Percentiles rank a stretch among this genome's conserved stretches.
Conservation (phyloP, 2,113 vertebrate species). For the Sinocyclocheilus grahami region DNA sequence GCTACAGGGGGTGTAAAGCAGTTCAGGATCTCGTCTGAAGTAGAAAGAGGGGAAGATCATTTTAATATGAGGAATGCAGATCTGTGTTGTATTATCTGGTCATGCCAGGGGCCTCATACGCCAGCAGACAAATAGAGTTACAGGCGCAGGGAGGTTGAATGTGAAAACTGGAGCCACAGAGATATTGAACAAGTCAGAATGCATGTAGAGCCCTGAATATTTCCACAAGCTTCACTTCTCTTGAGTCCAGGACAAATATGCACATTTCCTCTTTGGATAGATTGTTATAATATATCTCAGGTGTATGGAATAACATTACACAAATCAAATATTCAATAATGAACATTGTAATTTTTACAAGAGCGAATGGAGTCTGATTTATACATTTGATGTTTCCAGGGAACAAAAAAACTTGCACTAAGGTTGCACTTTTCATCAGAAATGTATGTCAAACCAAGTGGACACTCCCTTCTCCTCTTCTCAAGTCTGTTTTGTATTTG, state of each 20-base stretch:
- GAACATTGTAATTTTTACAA: neutral
- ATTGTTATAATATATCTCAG: neutral
- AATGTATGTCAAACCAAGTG: conserved; percentile 71
- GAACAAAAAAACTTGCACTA: too few species aligned
- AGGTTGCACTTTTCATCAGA: conserved; percentile 62
- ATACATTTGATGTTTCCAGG: neutral
- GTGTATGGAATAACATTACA: neutral
- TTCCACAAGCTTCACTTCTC: conserved; percentile 57
- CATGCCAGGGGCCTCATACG: conserved; percentile 72
- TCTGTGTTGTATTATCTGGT: conserved; percentile 73
- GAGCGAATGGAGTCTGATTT: neutral
- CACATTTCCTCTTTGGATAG: conserved; percentile 22
- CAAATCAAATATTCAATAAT: conserved; percentile 18
- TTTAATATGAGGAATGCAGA: conserved; percentile 75
- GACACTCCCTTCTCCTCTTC: conserved; percentile 18
- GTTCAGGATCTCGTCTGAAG: conserved; percentile 67
- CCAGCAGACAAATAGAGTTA: conserved; percentile 65
- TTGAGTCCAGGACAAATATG: conserved; percentile 26
- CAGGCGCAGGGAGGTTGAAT: conserved; percentile 69
- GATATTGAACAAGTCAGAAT: conserved; percentile 76
- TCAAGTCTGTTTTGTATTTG: conserved; percentile 2
- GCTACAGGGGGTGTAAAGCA: conserved; percentile 69
- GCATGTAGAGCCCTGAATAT: conserved; percentile 67
- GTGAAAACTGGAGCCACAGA: conserved; percentile 63
- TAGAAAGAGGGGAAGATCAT: conserved; percentile 76